Evolutionary conservation across 2,888 invertebrate genomes (phyloP).

Genomic region (Macropis europaea): DNA sequence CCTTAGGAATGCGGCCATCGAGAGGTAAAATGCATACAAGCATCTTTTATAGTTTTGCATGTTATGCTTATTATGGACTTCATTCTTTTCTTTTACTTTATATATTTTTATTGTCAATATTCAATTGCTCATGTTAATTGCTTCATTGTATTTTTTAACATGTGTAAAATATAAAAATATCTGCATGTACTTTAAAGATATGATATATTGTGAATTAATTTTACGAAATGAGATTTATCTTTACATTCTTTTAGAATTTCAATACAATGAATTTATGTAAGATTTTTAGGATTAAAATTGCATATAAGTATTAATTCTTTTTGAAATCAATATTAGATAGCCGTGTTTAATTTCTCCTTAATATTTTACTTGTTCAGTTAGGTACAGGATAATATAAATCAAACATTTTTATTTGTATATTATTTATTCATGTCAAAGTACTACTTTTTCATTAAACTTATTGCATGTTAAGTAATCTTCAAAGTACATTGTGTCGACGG

Average conservation of each 20-base stretch:
- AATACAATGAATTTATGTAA: neutral
- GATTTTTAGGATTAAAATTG: neutral
- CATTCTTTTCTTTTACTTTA: conserved; percentile 53
- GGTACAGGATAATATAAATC: neutral
- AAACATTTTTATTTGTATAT: too few relatives aligned
- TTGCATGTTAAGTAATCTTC: neutral
- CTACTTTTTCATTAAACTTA: neutral
- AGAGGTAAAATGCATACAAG: conserved; percentile 79
- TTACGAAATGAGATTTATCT: neutral
- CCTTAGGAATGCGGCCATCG: conserved; percentile 81
- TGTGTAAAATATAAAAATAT: conserved; percentile 13
- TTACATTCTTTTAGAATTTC: neutral
- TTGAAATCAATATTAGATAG: neutral
- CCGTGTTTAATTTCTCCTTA: neutral
- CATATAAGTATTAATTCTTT: neutral
- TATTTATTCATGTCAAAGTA: neutral
- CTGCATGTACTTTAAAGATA: conserved; percentile 30
- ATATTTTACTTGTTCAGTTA: neutral
- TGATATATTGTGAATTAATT: neutral
- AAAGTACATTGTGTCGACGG: too few relatives aligned
- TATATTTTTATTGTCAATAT: conserved; percentile 22
- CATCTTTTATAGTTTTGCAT: conserved; percentile 55
- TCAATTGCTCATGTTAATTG: conserved; percentile 7
- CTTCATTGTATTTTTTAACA: neutral
- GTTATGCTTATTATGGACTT: conserved; percentile 61